These are phyloP conservation scores for Drosophila nigricruria DNA, from an alignment of 2,888 invertebrate species.

Conservation along the genomic window DNA sequence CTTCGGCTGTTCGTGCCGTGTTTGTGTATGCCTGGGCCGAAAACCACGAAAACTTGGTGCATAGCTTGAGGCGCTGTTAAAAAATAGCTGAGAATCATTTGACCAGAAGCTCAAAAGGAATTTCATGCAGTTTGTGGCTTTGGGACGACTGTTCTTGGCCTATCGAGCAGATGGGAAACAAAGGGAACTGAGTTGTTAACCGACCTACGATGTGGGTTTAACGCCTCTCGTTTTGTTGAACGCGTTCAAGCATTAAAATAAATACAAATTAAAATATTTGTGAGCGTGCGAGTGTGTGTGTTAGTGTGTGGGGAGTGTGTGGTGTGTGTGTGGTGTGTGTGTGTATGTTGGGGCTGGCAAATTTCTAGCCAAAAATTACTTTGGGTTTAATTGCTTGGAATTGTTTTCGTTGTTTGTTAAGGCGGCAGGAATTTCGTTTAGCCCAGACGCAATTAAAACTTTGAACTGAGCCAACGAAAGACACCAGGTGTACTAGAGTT, in stretches of 20 bases:
- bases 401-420: slow-evolving; percentile 50
- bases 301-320: background rate
- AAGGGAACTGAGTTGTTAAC: slow-evolving; percentile 1
- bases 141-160: slow-evolving; percentile 28
- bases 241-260: slow-evolving; percentile 78
- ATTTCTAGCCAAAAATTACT: slow-evolving; percentile 63
- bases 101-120: slow-evolving; percentile 77
- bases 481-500: slow-evolving; percentile 25
- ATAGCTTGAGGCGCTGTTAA: slow-evolving; percentile 67
- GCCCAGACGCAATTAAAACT: slow-evolving; percentile 48
- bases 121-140: slow-evolving; percentile 50
- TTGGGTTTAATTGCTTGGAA: slow-evolving; percentile 75
- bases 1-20: slow-evolving; percentile 39
- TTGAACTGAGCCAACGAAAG: slow-evolving; percentile 17
- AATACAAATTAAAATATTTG: slow-evolving; percentile 80
- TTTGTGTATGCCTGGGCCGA: slow-evolving; percentile 42
- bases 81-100: slow-evolving; percentile 77
- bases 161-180: background rate
- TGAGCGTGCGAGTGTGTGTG: slow-evolving; percentile 6
- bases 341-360: slow-evolving; percentile 30
- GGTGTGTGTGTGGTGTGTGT: slow-evolving; percentile 5
- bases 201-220: slow-evolving; percentile 55
- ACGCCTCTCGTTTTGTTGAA: slow-evolving; percentile 41
- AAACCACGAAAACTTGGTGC: slow-evolving; percentile 72
- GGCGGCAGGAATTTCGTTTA: slow-evolving; percentile 19